Base-by-base conservation (phyloP, 2,888 invertebrate genomes). In the Galeopsomyia nigrocyanea region DNA sequence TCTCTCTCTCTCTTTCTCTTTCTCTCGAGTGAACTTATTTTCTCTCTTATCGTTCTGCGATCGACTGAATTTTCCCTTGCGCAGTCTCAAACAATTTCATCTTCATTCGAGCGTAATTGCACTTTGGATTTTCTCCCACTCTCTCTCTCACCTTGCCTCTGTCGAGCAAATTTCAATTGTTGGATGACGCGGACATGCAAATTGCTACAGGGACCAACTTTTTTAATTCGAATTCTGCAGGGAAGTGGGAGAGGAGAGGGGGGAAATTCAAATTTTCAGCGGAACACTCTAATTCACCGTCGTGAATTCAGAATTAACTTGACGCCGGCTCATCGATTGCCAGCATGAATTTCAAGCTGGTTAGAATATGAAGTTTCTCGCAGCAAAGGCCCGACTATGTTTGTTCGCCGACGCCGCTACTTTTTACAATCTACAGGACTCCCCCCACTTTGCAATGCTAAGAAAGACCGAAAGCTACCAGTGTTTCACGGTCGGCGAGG, bases 61-160 rank as follows among this genome's bases (percentile, higher is more conserved):
- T 66, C 17, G 66, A 62, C 66, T 67, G 49, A 21, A 60, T 55
- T 71, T 16, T 22, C n/a, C 21, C 22, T 19, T 47, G 39, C 51
- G 57, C 58, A 58, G 57, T 72, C 39, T 51, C 57, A 68, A 68
- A 72, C 60, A 72, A 68, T 72, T 72, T 68, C 67, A 66, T 71
- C 62, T 62, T 67, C 66, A 7, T 55, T 71, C 26, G 50, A 13
- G 16, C 39, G 55, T 55, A 68, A 68, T 61, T 61, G 68, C 68
- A 14, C 47, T 57, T 47, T 53, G 58, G 63, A 69, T 69, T 60
- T 66, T 7, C 21, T 63, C 47, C 14, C 9, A 1, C 39, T 10
- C 39, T 10, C 39, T 1, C 39, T 10, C 39, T 10, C 13, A 39
- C 7, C 39, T 3, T 39, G 10, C 1, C 10, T 9, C 39, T 39